phyloP scores from a whole-genome alignment of 2,888 invertebrate species.

The Phortica okadai region DNA sequence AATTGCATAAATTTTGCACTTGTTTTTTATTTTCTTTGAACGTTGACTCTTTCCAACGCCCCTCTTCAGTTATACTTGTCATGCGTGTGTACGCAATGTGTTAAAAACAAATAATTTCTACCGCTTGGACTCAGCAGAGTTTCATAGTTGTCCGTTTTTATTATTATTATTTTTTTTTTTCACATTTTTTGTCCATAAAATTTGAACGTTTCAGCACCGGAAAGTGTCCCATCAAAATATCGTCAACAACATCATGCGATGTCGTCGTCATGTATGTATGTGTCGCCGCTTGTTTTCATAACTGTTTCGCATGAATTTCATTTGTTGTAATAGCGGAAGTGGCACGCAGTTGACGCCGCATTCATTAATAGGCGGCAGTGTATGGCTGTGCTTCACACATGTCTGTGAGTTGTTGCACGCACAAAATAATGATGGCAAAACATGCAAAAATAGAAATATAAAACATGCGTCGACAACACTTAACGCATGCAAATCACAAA shows the following conservation, averaged over 20 bases:
- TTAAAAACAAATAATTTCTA: background rate
- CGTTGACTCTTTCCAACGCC: background rate
- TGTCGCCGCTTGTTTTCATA: slow-evolving; percentile 41
- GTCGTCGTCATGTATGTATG: slow-evolving; percentile 19
- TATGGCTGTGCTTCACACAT: slow-evolving; percentile 2
- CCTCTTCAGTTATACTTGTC: too few relatives aligned
- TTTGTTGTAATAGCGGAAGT: slow-evolving; percentile 27
- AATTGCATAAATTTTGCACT: slow-evolving; percentile 6
- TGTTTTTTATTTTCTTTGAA: slow-evolving; percentile 2
- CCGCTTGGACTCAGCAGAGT: background rate
- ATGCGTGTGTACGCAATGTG: background rate
- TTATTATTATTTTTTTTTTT: background rate
- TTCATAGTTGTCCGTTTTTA: background rate
- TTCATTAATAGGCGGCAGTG: slow-evolving; percentile 6
- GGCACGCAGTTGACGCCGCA: background rate
- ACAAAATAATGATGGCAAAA: background rate
- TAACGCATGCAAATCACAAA: background rate
- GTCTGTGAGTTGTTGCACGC: slow-evolving; percentile 35
- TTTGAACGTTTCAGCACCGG: slow-evolving; percentile 60
- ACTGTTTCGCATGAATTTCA: background rate
- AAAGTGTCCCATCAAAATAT: slow-evolving; percentile 54
- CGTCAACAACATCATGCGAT: slow-evolving; percentile 50
- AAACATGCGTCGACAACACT: background rate
- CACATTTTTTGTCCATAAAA: slow-evolving; percentile 7
- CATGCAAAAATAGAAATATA: background rate